Evolutionary conservation across 92 coral and sea anemone species (phyloP), one percentile per base, ranked within the genome.

Genomic region (Hydrozoanthus gracilis): DNA sequence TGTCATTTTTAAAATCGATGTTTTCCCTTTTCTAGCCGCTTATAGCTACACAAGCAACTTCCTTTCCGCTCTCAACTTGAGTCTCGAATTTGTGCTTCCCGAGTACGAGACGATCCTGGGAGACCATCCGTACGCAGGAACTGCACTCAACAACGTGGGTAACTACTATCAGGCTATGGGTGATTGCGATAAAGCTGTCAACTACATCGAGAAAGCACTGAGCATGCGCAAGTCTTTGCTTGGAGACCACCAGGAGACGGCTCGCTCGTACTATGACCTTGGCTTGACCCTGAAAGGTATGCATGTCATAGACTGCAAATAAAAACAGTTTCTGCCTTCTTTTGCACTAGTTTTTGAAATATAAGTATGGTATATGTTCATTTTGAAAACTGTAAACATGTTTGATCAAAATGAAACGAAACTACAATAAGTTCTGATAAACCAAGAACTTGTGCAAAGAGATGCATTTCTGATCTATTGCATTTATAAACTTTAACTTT

Each of bases 61-160:
- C 17, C 15, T 18, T 16, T 50, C 58, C 3, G 95, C 91, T 13
- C 73, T 92, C 18, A 5, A 39, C 15, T 46, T 89, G 1, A 49
- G 95, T 68, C 87, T 77, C 39, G 13, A 66, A 3, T 20, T 77
- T 47, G 82, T 74, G n/a, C 85, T 92, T 3, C 92, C 91, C 12
- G 74, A 69, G 12, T 90, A 90, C 86, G 71, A 82, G 50, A 67
- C 58, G 67, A 46, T 16, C 13, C 14, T 92, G 88, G 86, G 91
- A 4, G 87, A 89, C 1, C 95, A 92, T 18, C 95, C 95, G 3
- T 89, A 88, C 52, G 72, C 85, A 8, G 95, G 91, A 12, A 92
- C 91, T 10, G 75, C 87, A 8, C 89, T 86, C 2, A 91, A 89
- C 85, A 91, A 73, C 55, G 88, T 92, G n/a, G 91, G 92, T 2